Evolutionary conservation across 2,113 vertebrate genomes (phyloP).

Genomic region (Holacanthus passer): DNA sequence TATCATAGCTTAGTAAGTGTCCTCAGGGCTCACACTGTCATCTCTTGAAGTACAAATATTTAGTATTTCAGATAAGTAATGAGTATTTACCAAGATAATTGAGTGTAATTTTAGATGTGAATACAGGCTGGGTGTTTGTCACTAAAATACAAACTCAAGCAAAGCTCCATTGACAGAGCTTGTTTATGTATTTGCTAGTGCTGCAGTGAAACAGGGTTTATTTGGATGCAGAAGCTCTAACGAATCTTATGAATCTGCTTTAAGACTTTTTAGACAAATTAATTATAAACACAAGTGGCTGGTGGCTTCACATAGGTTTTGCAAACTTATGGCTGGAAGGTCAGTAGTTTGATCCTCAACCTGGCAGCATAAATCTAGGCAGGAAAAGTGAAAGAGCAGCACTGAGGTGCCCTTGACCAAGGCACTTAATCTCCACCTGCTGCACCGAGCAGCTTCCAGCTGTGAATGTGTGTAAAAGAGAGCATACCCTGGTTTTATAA

Average conservation of each 20-base stretch:
- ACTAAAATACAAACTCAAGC: neutral
- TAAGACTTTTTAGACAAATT: neutral
- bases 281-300: neutral
- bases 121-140: neutral
- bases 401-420: constrained; percentile 1
- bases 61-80: neutral
- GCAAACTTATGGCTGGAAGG: neutral
- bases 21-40: neutral
- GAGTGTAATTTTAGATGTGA: neutral
- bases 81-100: neutral
- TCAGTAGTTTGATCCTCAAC: constrained; percentile 8
- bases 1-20: neutral
- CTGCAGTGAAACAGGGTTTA: neutral
- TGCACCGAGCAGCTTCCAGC: constrained; percentile 3
- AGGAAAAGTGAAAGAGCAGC: constrained; percentile 7
- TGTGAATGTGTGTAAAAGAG: neutral
- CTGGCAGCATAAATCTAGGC: neutral
- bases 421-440: neutral
- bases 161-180: neutral
- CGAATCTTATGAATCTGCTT: neutral
- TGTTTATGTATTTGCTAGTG: neutral
- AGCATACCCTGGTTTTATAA: neutral
- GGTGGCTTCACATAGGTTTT: neutral
- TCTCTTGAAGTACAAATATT: neutral
- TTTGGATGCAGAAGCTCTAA: neutral